phyloP scores from a whole-genome alignment of 1,140 invertebrate genomes.

The Hyles vespertilio region DNA sequence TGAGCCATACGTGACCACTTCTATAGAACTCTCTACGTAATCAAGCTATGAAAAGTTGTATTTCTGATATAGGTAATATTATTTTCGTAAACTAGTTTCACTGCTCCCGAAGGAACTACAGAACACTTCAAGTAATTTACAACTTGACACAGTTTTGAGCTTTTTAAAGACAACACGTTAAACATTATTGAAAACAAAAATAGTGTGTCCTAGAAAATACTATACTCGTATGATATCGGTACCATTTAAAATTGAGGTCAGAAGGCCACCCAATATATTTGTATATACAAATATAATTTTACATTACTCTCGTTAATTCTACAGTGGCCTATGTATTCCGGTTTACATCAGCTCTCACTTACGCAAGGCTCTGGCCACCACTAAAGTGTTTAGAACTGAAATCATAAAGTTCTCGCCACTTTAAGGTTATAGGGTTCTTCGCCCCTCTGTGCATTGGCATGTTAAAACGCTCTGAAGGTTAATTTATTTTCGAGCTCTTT shows the following conservation, averaged over 20 bases:
- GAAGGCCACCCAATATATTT: slow-evolving; percentile 27
- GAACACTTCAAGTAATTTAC: too few relatives aligned
- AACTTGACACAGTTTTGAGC: too few relatives aligned
- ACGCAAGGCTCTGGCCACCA: slow-evolving; percentile 37
- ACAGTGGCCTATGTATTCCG: slow-evolving; percentile 41
- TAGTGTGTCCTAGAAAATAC: slow-evolving; percentile 9
- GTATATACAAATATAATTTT: slow-evolving; percentile 34
- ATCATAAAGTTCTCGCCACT: slow-evolving; percentile 15
- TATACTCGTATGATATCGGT: slow-evolving; percentile 4
- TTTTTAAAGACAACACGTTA: slow-evolving; percentile 5
- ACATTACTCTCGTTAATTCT: slow-evolving; percentile 52
- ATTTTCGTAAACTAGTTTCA: too few relatives aligned
- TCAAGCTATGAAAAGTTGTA: too few relatives aligned
- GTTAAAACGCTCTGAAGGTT: too few relatives aligned
- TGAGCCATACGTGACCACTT: too few relatives aligned
- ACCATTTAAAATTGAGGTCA: slow-evolving; percentile 20
- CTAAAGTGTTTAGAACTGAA: slow-evolving; percentile 13
- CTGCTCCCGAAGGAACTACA: too few relatives aligned
- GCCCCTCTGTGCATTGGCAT: too few relatives aligned
- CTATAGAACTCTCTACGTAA: too few relatives aligned
- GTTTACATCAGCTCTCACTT: slow-evolving; percentile 54
- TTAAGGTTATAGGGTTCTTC: slow-evolving; percentile 11
- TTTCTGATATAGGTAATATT: too few relatives aligned
- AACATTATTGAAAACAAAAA: slow-evolving; percentile 11
- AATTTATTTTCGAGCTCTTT: too few relatives aligned